phyloP scores from a whole-genome alignment of 1,140 invertebrate species.

The Cotesia glomerata region DNA sequence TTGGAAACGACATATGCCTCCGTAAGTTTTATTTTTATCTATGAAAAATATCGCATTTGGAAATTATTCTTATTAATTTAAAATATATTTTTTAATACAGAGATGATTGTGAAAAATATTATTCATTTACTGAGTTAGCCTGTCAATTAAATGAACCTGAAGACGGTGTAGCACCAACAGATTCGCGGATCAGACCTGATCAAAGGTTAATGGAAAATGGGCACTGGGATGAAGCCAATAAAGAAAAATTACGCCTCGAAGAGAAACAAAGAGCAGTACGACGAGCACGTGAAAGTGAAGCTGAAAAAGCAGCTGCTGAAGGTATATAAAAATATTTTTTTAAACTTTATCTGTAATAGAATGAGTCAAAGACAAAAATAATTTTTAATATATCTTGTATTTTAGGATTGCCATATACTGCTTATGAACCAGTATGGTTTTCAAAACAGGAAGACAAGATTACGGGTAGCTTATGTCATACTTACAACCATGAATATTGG shows the following conservation, averaged over 20 bases:
- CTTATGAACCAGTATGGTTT: slow-evolving; percentile 94
- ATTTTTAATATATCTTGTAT: slow-evolving; percentile 14
- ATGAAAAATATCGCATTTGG: too few species aligned
- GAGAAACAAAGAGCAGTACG: slow-evolving; percentile 89
- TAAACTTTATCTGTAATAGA: too few species aligned
- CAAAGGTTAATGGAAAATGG: slow-evolving; percentile 98
- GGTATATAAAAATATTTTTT: slow-evolving; percentile 55
- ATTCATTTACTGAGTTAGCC: slow-evolving; percentile 93
- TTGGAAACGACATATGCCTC: slow-evolving; percentile 84
- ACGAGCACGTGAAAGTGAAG: slow-evolving; percentile 76
- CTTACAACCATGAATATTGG: slow-evolving; percentile 93
- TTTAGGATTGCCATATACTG: slow-evolving; percentile 74
- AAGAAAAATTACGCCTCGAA: slow-evolving; percentile 88
- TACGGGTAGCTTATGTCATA: slow-evolving; percentile 83
- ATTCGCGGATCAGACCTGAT: slow-evolving; percentile 92
- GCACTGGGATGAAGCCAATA: slow-evolving; percentile 95
- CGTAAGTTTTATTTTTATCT: slow-evolving; percentile 64
- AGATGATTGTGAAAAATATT: slow-evolving; percentile 78
- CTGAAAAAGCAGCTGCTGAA: slow-evolving; percentile 78
- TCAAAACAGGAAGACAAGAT: slow-evolving; percentile 78
- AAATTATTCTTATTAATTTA: neutral
- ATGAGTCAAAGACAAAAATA: too few species aligned
- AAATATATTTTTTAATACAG: slow-evolving; percentile 59
- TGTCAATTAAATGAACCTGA: slow-evolving; percentile 96
- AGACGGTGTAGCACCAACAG: slow-evolving; percentile 91